Base-by-base conservation (phyloP, 2,888 invertebrate species). In the Papilio demoleus region DNA sequence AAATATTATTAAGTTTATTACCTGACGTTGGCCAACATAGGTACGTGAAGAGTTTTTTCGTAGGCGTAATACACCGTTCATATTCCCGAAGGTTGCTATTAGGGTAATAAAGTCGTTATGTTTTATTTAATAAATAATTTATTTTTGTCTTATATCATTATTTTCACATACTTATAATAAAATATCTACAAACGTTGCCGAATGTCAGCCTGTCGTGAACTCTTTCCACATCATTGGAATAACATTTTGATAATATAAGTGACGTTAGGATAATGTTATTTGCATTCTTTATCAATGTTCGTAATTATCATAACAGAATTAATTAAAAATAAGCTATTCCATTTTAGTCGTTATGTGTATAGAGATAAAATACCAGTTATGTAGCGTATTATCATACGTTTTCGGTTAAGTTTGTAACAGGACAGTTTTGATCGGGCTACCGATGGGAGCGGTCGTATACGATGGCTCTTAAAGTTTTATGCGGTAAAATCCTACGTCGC, bases 391-490 rank as follows among this genome's bases (percentile, higher is more conserved):
- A 45, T 47, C 58, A 34, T 12, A 9, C 59, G 9, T 17, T 56
- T 17, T 11, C 22, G 19, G n/a, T 17, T 24, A 12, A 36, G 36
- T 34, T 53, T 22, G 42, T 42, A 22, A 27, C 19, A 17, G 17
- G 59, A 19, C 50, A 69, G 68, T 69, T 53, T 34, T 17, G 53
- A 45, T 6, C 47, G 8, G 38, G 36, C 70, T 12, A 45, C 68
- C 34, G 70, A 53, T 50, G 64, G 12, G 71, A 3, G 34, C 68
- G 63, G 76, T 72, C 75, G 81, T 76, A 27, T 36, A 76, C 17
- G 63, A 87, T 85, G 87, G 82, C 84, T 19, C 76, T 79, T 24
- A 79, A 79, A 62, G 75, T 88, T 14, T 72, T 74, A 63, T 80
- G 77, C 71, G 76, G 85, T 0, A 84, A 76, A 70, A 71, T 86